phyloP scores from a whole-genome alignment of 2,797 vertebrate species.

The Merluccius polli region DNA sequence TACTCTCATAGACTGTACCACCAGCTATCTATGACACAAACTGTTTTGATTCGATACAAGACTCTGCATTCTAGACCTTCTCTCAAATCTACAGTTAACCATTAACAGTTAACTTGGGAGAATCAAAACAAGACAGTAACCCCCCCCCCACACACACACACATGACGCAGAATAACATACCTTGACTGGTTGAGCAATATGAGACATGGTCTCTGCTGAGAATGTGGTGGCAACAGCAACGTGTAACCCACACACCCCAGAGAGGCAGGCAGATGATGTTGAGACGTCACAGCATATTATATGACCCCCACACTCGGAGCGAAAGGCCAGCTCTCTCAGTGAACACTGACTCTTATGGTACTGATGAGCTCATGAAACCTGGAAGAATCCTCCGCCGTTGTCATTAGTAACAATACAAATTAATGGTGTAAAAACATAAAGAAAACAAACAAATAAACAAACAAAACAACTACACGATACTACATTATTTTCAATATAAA shows the following conservation, averaged over 20 bases:
- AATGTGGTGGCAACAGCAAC: background rate
- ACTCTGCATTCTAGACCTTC: background rate
- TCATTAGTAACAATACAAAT: background rate
- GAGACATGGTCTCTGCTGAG: background rate
- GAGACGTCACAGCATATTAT: slow-evolving; percentile 2
- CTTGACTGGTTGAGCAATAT: background rate
- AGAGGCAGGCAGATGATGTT: slow-evolving; percentile 5
- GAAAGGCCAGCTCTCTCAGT: too few relatives aligned
- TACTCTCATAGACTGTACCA: background rate
- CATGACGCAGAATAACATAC: background rate
- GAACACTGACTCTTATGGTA: background rate
- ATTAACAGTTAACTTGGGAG: background rate
- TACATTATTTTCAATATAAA: background rate
- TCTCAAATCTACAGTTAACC: background rate
- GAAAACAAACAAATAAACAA: too few relatives aligned
- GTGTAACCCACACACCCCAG: background rate
- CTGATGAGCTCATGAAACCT: background rate
- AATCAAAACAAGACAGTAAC: background rate
- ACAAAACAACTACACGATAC: too few relatives aligned
- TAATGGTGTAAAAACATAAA: background rate
- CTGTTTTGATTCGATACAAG: background rate
- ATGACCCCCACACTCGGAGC: slow-evolving; percentile 1
- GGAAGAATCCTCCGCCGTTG: background rate
- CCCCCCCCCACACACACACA: background rate
- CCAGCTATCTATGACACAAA: background rate